Evolutionary conservation across 2,113 vertebrate species (phyloP), one percentile per base, ranked within the genome.

Genomic region (Triplophysa rosa): DNA sequence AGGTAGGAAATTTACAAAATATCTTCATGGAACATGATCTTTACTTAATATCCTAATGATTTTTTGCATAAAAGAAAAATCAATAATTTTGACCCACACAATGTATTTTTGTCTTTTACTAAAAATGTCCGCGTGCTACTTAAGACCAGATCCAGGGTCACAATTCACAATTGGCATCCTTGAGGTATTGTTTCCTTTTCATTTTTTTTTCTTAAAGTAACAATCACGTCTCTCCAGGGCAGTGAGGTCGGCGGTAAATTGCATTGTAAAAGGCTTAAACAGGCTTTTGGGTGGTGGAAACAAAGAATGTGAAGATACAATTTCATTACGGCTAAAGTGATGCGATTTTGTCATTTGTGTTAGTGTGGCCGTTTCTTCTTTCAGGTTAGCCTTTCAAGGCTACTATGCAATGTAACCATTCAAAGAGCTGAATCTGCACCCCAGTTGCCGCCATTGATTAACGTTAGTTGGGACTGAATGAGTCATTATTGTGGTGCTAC

Each of bases 251-350:
- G 52, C 40, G 74, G 76, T 37, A 78, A 78, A 79, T 77, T 73
- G 62, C 61, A 67, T 79, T 79, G 75, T 61, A 9, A 21, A 63
- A 40, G 49, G 40, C 52, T 67, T 66, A 72, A 84, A 81, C 69
- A 40, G 76, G 42, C 56, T 82, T 79, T 78, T 73, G 76, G 76
- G 69, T 67, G 76, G 21, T 42, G 26, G 61, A 45, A 58, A 75
- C 70, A 69, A 37, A 49, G 65, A 45, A 61, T 16, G 66, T 42
- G 29, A 78, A 78, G 63, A 63, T 77, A 61, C 23, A 33, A 74
- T 78, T 80, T 74, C 78, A 80, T 83, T 80, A 75, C 23, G 23
- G 59, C 64, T 78, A 78, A 78, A 80, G 61, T 73, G 62, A 77
- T 67, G 49, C 23, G 63, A 67, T 80, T 82, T 81, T 54, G 49